phyloP scores from a whole-genome alignment of 2,888 invertebrate genomes.

The Cybosia mesomella region DNA sequence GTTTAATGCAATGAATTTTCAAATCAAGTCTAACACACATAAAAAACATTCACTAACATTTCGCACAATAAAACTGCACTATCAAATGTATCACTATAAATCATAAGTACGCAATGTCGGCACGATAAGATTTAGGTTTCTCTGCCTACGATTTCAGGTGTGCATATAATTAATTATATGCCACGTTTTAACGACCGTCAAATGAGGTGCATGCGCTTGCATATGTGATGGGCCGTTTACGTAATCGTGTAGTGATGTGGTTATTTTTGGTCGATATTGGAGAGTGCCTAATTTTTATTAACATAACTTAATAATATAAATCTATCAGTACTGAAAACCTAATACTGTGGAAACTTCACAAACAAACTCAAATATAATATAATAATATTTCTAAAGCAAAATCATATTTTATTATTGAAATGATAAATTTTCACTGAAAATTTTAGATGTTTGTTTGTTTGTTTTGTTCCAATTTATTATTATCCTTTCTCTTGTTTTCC shows the following conservation, averaged over 20 bases:
- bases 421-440: too few species aligned
- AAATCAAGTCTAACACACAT: neutral
- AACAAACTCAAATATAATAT: too few species aligned
- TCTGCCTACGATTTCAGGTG: slow-evolving; percentile 18
- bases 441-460: neutral
- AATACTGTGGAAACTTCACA: too few species aligned
- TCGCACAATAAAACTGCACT: neutral
- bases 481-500: neutral
- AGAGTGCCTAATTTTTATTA: neutral
- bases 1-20: neutral
- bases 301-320: too few species aligned
- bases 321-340: too few species aligned
- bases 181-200: slow-evolving; percentile 74
- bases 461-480: neutral
- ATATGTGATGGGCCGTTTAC: slow-evolving; percentile 81
- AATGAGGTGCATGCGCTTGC: slow-evolving; percentile 81
- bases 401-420: too few species aligned
- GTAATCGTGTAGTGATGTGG: slow-evolving; percentile 62
- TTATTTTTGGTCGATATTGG: slow-evolving; percentile 19
- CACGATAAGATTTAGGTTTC: slow-evolving; percentile 5
- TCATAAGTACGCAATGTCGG: slow-evolving; percentile 3
- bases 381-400: too few species aligned
- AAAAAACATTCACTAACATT: neutral
- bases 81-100: neutral
- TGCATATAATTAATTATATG: too few species aligned